Conservation (phyloP, 2,888 invertebrate species). For the Acanthococcus lagerstroemiae region DNA sequence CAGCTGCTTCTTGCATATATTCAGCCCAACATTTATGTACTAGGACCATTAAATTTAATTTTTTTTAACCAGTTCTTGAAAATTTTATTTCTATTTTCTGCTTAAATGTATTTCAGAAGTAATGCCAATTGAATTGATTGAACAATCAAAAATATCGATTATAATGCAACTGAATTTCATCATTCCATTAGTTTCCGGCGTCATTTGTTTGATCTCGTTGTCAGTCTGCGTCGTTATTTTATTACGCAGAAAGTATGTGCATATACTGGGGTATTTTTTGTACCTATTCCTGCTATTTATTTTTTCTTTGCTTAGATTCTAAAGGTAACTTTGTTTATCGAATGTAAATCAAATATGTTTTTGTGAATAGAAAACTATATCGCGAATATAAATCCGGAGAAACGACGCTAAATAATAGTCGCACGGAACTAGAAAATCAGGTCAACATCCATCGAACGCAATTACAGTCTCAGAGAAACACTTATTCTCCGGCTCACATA, state of each 20-base stretch:
- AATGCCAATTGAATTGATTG: constrained; percentile 41
- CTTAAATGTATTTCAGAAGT: constrained; percentile 38
- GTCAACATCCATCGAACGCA: constrained; percentile 36
- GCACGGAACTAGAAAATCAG: constrained; percentile 40
- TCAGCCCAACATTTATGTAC: neutral
- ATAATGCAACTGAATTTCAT: constrained; percentile 44
- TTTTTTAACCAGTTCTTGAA: no score
- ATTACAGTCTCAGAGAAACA: constrained; percentile 31
- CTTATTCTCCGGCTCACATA: constrained; percentile 11
- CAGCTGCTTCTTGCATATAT: no score
- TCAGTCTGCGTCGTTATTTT: constrained; percentile 44
- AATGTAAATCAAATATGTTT: no score
- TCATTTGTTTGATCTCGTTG: constrained; percentile 44
- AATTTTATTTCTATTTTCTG: no score
- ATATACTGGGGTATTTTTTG: no score
- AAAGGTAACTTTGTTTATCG: no score
- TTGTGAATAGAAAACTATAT: constrained; percentile 14
- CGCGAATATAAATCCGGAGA: constrained; percentile 37
- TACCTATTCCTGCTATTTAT: neutral
- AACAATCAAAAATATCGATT: constrained; percentile 42
- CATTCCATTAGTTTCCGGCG: constrained; percentile 44
- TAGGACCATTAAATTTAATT: neutral
- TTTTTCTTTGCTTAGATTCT: neutral
- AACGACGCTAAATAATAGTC: constrained; percentile 37
- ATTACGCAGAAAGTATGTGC: constrained; percentile 38